phyloP scores from a whole-genome alignment of 2,888 invertebrate species.

The Alviniconcha strummeri region DNA sequence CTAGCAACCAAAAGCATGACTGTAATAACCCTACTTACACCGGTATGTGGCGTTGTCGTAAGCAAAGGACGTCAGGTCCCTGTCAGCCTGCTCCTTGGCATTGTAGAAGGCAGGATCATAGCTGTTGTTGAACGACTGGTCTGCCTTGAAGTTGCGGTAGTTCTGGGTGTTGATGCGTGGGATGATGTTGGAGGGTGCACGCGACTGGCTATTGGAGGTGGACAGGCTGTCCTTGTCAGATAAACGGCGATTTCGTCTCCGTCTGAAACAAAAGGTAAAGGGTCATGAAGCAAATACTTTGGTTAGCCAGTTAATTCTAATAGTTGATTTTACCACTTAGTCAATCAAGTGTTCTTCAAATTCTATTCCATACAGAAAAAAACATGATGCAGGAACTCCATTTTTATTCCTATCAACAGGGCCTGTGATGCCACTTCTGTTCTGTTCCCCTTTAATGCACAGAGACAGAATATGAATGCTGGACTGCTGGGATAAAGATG shows the following conservation, averaged over 20 bases:
- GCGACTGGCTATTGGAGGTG: slow-evolving; percentile 9
- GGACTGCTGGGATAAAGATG: too few relatives aligned
- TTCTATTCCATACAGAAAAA: too few relatives aligned
- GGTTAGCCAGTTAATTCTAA: too few relatives aligned
- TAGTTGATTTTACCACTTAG: too few relatives aligned
- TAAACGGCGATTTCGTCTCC: neutral
- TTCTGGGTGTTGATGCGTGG: slow-evolving; percentile 16
- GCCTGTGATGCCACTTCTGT: too few relatives aligned
- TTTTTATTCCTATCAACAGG: too few relatives aligned
- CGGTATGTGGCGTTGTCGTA: slow-evolving; percentile 12
- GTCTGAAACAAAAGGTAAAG: neutral
- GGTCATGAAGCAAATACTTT: too few relatives aligned
- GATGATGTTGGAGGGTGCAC: slow-evolving; percentile 1
- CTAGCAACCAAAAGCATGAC: too few relatives aligned
- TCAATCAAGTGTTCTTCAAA: too few relatives aligned
- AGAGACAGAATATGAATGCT: too few relatives aligned
- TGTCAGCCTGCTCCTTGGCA: slow-evolving; percentile 12
- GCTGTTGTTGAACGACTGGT: neutral
- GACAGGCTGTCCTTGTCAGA: slow-evolving; percentile 1
- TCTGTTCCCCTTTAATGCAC: too few relatives aligned
- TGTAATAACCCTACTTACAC: neutral
- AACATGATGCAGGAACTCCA: too few relatives aligned
- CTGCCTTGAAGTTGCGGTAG: neutral
- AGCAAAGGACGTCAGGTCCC: neutral
- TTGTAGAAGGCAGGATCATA: slow-evolving; percentile 28